A percentile compares a stretch with the other conserved stretches of the same genome.
phyloP scores from a whole-genome alignment of 2,113 vertebrate genomes.

The Lampris megalopsis region DNA sequence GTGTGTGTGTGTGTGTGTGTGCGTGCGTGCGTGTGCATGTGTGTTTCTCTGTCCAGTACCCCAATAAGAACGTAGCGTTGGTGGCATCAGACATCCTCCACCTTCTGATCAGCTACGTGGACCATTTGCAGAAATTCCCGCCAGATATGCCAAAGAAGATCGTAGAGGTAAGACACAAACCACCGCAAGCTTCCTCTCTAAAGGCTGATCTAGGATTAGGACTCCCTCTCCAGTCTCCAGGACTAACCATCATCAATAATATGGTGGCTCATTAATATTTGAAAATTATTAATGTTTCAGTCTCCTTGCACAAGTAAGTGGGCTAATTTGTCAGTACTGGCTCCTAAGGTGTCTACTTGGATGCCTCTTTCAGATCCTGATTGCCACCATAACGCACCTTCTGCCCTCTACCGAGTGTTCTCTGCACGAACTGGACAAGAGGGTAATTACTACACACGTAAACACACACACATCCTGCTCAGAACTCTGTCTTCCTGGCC shows the following conservation, averaged over 20 bases:
- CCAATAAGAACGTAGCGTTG: conserved; percentile 96
- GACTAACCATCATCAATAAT: no score
- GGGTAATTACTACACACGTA: conserved; percentile 81
- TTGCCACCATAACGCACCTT: conserved; percentile 96
- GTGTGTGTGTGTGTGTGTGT: no score
- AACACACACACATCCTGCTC: background rate
- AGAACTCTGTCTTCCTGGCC: background rate
- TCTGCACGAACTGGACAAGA: conserved; percentile 95
- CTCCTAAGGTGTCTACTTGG: background rate
- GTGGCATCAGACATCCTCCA: conserved; percentile 96
- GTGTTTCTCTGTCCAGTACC: conserved; percentile 84
- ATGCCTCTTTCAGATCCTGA: conserved; percentile 86
- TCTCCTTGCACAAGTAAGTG: background rate
- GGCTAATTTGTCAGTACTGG: background rate
- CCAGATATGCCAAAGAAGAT: conserved; percentile 95
- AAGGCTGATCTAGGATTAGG: no score
- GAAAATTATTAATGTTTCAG: no score
- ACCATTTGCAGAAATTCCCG: conserved; percentile 93
- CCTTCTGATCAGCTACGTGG: conserved; percentile 92
- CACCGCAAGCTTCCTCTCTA: background rate
- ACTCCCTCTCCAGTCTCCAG: background rate
- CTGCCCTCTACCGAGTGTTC: conserved; percentile 95
- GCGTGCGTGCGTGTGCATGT: background rate
- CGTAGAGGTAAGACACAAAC: conserved; percentile 86
- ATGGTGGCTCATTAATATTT: no score